These are phyloP conservation scores for Ptilonorhynchus violaceus DNA, from an alignment of 2,113 vertebrate genomes.

Conservation along the genomic window DNA sequence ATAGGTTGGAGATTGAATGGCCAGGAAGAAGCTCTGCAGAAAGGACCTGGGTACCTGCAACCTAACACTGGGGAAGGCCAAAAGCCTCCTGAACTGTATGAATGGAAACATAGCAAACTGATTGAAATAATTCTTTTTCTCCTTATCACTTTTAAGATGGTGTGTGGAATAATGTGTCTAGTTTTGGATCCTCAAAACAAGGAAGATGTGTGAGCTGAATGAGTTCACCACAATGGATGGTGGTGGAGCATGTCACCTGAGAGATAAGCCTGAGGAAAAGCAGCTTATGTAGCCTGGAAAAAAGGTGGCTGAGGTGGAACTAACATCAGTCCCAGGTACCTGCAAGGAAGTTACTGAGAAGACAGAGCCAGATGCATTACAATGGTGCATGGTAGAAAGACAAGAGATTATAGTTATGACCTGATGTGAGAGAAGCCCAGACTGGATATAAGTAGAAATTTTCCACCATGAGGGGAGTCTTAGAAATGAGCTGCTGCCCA, in stretches of 20 bases:
- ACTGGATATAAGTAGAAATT: not conserved
- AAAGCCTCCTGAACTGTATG: not conserved
- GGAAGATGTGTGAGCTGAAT: not conserved
- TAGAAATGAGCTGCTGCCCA: not conserved
- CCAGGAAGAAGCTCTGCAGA: not conserved
- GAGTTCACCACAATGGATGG: accelerated
- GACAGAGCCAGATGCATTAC: not conserved
- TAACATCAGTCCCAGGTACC: not conserved
- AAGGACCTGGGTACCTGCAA: not conserved
- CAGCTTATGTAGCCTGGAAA: not conserved
- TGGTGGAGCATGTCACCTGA: not conserved
- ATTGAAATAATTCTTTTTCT: not conserved
- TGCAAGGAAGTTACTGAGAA: not conserved
- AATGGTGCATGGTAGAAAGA: not conserved
- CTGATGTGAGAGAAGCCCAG: not conserved
- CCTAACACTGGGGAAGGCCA: not conserved
- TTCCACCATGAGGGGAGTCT: not conserved
- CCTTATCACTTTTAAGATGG: not conserved
- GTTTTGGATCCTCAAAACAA: not conserved
- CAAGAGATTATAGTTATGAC: not conserved
- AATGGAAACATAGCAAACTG: not conserved
- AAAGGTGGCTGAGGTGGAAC: not conserved
- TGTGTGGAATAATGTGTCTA: not conserved
- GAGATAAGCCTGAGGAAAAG: not conserved
- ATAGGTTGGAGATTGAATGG: not conserved